Conservation (phyloP, 2,888 invertebrate genomes). For the Scaptomyza caliginosa region DNA sequence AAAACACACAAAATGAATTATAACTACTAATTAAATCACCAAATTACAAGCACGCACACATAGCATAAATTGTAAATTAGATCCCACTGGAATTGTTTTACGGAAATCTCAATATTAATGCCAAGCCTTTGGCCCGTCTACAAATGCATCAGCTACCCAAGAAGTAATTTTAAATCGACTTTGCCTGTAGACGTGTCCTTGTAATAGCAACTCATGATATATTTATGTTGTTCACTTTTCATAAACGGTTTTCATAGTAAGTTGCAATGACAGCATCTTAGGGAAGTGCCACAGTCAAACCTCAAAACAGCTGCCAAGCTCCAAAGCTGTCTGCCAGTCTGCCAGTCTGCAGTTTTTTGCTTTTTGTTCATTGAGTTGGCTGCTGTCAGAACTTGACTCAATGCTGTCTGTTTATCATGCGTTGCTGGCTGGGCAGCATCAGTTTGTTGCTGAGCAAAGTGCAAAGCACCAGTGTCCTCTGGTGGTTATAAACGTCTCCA, state of each 20-base stretch:
- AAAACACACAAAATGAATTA: slow-evolving; percentile 66
- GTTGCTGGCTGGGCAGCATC: slow-evolving; percentile 7
- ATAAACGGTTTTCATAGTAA: not conserved
- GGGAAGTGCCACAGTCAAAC: slow-evolving; percentile 7
- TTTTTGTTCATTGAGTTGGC: not conserved
- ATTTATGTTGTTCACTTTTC: no score
- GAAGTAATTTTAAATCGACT: slow-evolving; percentile 30
- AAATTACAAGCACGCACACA: slow-evolving; percentile 77
- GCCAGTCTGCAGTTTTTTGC: not conserved
- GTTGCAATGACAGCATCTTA: slow-evolving; percentile 32
- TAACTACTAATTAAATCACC: slow-evolving; percentile 75
- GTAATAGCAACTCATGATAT: not conserved
- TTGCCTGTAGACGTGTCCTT: slow-evolving; percentile 38
- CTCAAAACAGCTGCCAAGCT: not conserved
- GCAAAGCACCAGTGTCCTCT: slow-evolving; percentile 34
- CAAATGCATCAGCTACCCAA: slow-evolving; percentile 1
- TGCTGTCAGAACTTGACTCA: slow-evolving; percentile 41
- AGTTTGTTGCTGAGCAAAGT: slow-evolving; percentile 26
- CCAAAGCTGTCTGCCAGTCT: not conserved
- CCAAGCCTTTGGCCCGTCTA: slow-evolving; percentile 30
- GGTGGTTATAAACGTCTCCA: slow-evolving; percentile 9
- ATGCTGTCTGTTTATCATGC: slow-evolving; percentile 43
- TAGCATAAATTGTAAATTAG: slow-evolving; percentile 71
- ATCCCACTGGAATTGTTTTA: slow-evolving; percentile 39
- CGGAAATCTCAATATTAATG: slow-evolving; percentile 37